Base-by-base conservation (phyloP, 2,888 invertebrate species). In the Ischnus inquisitorius region DNA sequence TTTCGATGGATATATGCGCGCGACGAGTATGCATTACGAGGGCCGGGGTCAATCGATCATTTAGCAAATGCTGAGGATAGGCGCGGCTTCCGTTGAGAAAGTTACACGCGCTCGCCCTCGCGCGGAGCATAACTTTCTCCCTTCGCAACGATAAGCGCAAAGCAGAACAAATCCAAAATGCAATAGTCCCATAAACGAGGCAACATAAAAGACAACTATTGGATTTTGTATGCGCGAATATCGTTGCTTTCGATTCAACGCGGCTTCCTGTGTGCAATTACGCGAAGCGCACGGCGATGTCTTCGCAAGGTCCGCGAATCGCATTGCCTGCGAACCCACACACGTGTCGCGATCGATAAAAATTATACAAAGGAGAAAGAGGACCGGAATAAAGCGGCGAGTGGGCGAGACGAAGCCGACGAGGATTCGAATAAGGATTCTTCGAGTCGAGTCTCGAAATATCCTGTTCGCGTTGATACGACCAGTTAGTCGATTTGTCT, bases 41-140 rank as follows among this genome's bases (percentile, higher is more conserved):
- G 57, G 74, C 57, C 60, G 51, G 82, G 83, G 82, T 80, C 84
- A 81, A 86, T 84, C 81, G 83, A 85, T 87, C 84, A 83, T 69
- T 67, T 34, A 69, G 72, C 76, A 72, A 79, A 81, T 83, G 74
- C 69, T 71, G 74, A 77, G 68, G 81, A 79, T 84, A 84, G 87
- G 83, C 83, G 87, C 87, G 87, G 88, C 85, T 88, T 88, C 88
- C 88, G 87, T 83, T 82, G 83, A 79, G 86, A 85, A 86, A 88
- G 87, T 87, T 88, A 88, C 87, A 84, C 86, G 77, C 81, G 86
- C 82, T 81, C 83, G 78, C 78, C 84, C 85, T 83, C 69, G 69
- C 78, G 46, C 60, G 34, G 12, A 8, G 19, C 28, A 75, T 78
- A 75, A 79, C 85, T 86, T 86, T 87, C 87, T 85, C 86, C 67